Percentiles rank a stretch among this genome's conserved stretches.
These are phyloP conservation scores for Subanguina moxae DNA, from an alignment of 1,140 invertebrate genomes.

Conservation along the genomic window DNA sequence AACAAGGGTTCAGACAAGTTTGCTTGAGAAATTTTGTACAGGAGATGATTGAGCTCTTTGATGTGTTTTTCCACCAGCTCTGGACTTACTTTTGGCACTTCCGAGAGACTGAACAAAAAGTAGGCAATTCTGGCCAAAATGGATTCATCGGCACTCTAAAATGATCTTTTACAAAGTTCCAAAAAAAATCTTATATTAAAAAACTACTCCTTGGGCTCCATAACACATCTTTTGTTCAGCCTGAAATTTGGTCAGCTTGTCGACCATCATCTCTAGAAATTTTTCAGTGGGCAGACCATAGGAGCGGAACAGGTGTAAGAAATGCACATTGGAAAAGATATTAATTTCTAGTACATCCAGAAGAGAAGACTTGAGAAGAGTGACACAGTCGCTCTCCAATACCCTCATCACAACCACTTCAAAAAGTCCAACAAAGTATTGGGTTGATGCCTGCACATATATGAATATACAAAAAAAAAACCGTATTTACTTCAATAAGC, in stretches of 20 bases:
- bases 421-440: slow-evolving; percentile 23
- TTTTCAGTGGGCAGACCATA: slow-evolving; percentile 1
- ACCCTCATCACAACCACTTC: slow-evolving; percentile 19
- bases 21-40: not conserved
- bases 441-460: slow-evolving; percentile 9
- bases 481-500: no score
- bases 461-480: no score
- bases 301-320: not conserved
- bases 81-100: not conserved
- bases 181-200: no score
- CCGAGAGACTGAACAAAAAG: not conserved
- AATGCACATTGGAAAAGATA: not conserved
- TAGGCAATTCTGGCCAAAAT: not conserved
- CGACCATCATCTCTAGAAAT: not conserved
- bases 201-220: slow-evolving; percentile 1
- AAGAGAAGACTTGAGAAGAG: slow-evolving; percentile 20
- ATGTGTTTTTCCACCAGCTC: not conserved
- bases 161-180: not conserved
- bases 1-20: not conserved
- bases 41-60: not conserved
- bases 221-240: not conserved
- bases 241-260: slow-evolving; percentile 7
- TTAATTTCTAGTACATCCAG: slow-evolving; percentile 12
- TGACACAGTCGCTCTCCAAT: slow-evolving; percentile 9
- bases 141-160: not conserved